Base-by-base conservation (phyloP, 2,888 invertebrate genomes). In the Alcis repandata region DNA sequence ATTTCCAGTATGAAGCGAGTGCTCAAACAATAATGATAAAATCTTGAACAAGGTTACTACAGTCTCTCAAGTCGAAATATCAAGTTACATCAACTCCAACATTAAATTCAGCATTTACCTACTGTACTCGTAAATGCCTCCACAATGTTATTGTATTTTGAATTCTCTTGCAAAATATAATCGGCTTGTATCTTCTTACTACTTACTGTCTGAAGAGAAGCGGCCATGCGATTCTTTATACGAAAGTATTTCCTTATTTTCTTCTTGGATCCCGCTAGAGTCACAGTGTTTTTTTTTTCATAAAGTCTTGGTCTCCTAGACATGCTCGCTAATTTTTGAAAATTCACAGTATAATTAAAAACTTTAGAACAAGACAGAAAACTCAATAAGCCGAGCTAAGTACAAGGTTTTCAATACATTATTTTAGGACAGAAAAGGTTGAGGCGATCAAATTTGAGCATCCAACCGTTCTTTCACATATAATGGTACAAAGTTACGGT, bases 31-130 rank as follows among this genome's bases (percentile, higher is more conserved):
- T 17, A 33, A 57, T 15, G 46, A 48, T 58, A 27, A 27, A 48
- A 62, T 62, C 56, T 41, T 32, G 38, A 46, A 56, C 56, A 43
- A 56, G 27, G 49, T 56, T 46, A 46, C 53, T 53, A 17, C 58
- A 53, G 40, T 57, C 57, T 57, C 61, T 41, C 49, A 46, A 52
- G 46, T 46, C 17, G 38, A 62, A 58, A 59, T 52, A 52, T 63
- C 58, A 63, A 53, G 58, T 59, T 63, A 48, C 63, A 63, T 58
- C 51, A 45, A 58, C 59, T 22, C 27, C 32, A 38, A 46, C 38
- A 58, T 59, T 27, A 61, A 60, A 45, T 38, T 27, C 45, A 53
- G 36, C 52, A 61, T 54, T 61, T 38, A 20, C 51, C 41, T 32
- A 33, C 59, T 43, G 20, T 40, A 45, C 46, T n/a, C n/a, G n/a